Conservation (phyloP, 2,113 vertebrate genomes). For the Otolemur garnettii region DNA sequence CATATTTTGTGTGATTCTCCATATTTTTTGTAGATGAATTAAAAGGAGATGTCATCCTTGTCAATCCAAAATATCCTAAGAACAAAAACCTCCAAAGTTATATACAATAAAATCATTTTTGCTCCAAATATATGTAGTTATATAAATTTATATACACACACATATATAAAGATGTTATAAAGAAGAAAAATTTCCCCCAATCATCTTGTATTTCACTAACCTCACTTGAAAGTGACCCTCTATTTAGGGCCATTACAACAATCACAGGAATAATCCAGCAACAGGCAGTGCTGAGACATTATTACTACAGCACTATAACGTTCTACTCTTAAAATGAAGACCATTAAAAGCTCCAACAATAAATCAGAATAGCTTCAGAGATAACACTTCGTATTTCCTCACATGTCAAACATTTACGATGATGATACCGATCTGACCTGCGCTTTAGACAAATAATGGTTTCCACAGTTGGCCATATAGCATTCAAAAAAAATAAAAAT, state of each 20-base stretch:
- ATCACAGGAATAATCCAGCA: background rate
- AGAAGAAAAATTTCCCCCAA: background rate
- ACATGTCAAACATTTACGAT: conserved; percentile 31
- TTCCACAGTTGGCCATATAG: conserved; percentile 47
- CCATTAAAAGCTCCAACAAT: conserved; percentile 4
- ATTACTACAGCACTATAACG: background rate
- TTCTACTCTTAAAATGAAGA: conserved; percentile 38
- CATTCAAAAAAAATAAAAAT: background rate
- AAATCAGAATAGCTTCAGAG: conserved; percentile 23
- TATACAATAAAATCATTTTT: background rate
- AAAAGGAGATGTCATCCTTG: conserved; percentile 21
- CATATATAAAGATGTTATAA: background rate
- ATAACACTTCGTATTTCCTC: conserved; percentile 22
- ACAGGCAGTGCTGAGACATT: background rate
- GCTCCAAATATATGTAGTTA: background rate
- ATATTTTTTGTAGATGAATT: background rate
- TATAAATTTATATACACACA: background rate
- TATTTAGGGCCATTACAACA: background rate
- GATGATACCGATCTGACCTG: background rate
- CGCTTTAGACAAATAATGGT: background rate
- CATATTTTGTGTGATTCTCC: background rate
- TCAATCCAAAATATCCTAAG: background rate
- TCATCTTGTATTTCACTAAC: background rate
- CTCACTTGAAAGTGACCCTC: background rate
- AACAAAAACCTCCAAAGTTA: conserved; percentile 12